Base-by-base conservation (phyloP, 2,113 vertebrate species). In the Plestiodon gilberti region DNA sequence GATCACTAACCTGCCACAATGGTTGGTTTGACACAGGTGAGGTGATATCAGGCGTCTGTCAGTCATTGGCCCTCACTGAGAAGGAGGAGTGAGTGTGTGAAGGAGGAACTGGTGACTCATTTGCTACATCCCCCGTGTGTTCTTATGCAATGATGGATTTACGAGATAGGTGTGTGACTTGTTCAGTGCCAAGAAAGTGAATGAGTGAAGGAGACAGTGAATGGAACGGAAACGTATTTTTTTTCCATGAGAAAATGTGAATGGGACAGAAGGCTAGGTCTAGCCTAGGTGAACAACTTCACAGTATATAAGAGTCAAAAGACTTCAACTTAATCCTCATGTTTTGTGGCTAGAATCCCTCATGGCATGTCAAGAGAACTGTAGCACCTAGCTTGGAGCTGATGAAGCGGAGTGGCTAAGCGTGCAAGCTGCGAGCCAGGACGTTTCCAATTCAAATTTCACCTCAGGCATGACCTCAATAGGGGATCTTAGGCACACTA, bases 1-100 rank as follows among this genome's bases (percentile, higher is more conserved):
- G 75, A 93, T 88, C 30, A 84, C 17, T n/a, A 30, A 1, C 20
- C 0, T 33, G 77, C 65, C 0, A 0, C 25, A 0, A 78, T 0
- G 92, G 94, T 95, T 96, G 96, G 96, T 33, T 78, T 61, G 0
- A 5, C 0, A 13, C 55, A 1, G 77, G 61, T 96, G 88, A 93
- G 95, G 92, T 43, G 88, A 96, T 95, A 87, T 95, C 90, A 75
- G 95, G 93, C 0, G 89, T 80, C 78, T 84, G 82, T 73, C 11
- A 57, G 61, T 55, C 87, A 93, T 94, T 93, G 93, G 91, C 2
- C 57, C 57, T 84, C 86, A 89, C 9, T 0, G 86, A 73, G 43
- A 67, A 80, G 83, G 86, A 40, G 82, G 94, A 0, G 61, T 84
- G 73, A 22, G 33, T 78, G 33, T 78, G 22, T 70, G 85, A 59